Conservation (phyloP, 2,888 invertebrate species). For the Carcina quercana region DNA sequence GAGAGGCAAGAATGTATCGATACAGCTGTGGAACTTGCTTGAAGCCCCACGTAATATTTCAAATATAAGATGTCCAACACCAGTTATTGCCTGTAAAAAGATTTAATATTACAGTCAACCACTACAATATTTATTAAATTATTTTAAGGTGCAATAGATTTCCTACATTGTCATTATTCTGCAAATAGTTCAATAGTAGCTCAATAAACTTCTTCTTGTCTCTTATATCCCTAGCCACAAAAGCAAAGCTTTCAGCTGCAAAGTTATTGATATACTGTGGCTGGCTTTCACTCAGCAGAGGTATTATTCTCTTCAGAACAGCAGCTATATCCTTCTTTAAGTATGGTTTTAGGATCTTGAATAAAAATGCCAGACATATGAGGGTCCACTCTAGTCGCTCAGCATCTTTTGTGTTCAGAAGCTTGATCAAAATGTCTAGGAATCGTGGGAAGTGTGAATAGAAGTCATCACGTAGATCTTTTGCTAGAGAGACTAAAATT, state of each 20-base stretch:
- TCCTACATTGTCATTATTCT: slow-evolving; percentile 80
- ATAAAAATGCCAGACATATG: slow-evolving; percentile 89
- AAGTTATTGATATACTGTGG: slow-evolving; percentile 92
- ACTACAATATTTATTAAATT: neutral
- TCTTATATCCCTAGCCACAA: slow-evolving; percentile 91
- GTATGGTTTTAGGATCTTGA: slow-evolving; percentile 90
- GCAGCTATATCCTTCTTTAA: slow-evolving; percentile 85
- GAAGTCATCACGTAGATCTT: slow-evolving; percentile 92
- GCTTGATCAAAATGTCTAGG: slow-evolving; percentile 80
- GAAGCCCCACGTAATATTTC: slow-evolving; percentile 90
- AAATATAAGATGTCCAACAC: slow-evolving; percentile 91
- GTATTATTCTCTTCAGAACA: slow-evolving; percentile 81
- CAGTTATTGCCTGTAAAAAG: slow-evolving; percentile 78
- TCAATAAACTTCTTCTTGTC: slow-evolving; percentile 84
- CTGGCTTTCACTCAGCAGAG: slow-evolving; percentile 83
- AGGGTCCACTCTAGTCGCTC: slow-evolving; percentile 92
- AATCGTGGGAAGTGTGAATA: slow-evolving; percentile 88
- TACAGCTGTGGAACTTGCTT: slow-evolving; percentile 90
- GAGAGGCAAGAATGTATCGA: slow-evolving; percentile 80
- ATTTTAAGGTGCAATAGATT: slow-evolving; percentile 3
- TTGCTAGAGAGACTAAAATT: slow-evolving; percentile 87
- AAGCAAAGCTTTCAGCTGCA: slow-evolving; percentile 97
- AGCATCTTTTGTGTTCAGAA: slow-evolving; percentile 83
- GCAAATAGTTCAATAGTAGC: slow-evolving; percentile 79
- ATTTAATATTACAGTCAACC: neutral